Base-by-base conservation (phyloP, 2,797 vertebrate species). In the Eulemur mongoz region DNA sequence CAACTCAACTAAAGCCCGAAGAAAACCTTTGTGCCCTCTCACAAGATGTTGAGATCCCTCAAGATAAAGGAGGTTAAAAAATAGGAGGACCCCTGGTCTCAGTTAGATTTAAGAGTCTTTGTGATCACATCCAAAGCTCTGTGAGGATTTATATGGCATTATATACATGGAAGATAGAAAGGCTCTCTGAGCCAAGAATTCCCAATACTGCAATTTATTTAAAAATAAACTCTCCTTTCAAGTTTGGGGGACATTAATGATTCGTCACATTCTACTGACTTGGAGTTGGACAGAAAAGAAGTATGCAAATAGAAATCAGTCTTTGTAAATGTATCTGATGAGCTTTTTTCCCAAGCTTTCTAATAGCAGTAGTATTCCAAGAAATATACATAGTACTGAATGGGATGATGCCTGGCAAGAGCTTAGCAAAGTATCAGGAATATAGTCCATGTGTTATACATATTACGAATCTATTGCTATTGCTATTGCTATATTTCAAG, bases 181-280 rank as follows among this genome's bases (percentile, higher is more conserved):
- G 40, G 20, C 59, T 85, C 12, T 70, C 81, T 92, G 72, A 86
- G 38, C 52, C 59, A 94, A 87, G 63, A 86, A 84, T 93, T 93
- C 70, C 35, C 52, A 85, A 43, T 38, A 43, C 32, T 75, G 35
- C 15, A 43, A 27, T 87, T 91, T 86, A 54, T 82, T 92, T 67
- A 32, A 92, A 90, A 88, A 93, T 92, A 73, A 30, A 90, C 12
- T 94, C 59, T 93, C n/a, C 32, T 95, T 95, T 85, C 25, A 92
- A 65, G 18, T 84, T 87, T 91, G 23, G 4, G 7, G 7, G 20
- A 22, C 15, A 38, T 57, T 95, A 89, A 43, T 79, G 38, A 76
- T 89, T 91, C 27, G 92, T n/a, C 10, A 70, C 14, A 22, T 85
- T 86, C 40, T 57, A 43, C 7, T 57, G 48, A 90, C 23, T 88